Conservation (phyloP, 2,113 vertebrate species). For the Gopherus evgoodei region DNA sequence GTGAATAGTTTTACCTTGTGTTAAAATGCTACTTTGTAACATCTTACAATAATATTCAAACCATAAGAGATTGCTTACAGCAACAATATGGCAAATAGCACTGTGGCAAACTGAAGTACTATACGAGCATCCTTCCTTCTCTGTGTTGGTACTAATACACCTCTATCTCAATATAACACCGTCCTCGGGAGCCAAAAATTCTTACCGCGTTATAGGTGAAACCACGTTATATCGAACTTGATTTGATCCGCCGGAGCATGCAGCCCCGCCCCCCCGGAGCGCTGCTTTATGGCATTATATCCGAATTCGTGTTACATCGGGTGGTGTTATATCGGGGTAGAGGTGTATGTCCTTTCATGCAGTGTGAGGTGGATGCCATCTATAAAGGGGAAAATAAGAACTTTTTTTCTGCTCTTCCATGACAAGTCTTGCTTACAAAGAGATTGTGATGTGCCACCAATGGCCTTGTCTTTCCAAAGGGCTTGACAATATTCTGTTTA, state of each 20-base stretch:
- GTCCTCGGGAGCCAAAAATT: no score
- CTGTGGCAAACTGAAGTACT: neutral
- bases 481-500: accelerated
- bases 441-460: neutral
- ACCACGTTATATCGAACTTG: no score
- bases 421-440: neutral
- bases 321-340: no score
- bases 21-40: neutral
- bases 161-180: no score
- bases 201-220: no score
- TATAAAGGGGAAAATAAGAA: neutral
- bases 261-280: no score
- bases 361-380: neutral
- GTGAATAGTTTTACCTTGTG: neutral
- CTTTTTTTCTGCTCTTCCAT: neutral
- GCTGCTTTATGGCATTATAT: no score
- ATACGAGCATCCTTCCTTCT: neutral
- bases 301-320: no score
- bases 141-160: neutral
- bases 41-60: neutral
- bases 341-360: no score
- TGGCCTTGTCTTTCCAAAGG: neutral
- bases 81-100: neutral
- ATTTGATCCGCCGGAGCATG: no score
- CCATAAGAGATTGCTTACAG: neutral